Base-by-base conservation (phyloP, 2,797 vertebrate genomes). In the Australoheros facetus region DNA sequence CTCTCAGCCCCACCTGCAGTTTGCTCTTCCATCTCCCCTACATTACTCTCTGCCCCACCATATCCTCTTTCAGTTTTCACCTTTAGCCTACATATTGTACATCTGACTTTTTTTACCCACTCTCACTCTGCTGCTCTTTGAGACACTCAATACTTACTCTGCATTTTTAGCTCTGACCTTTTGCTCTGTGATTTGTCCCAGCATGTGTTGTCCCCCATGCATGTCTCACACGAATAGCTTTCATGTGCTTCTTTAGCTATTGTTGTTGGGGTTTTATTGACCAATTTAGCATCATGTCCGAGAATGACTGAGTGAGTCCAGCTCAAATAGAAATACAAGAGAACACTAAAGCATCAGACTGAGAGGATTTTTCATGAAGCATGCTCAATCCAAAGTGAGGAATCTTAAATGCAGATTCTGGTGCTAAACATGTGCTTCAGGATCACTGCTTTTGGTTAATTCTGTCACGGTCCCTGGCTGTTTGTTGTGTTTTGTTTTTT, bases 11-110 rank as follows among this genome's bases (percentile, higher is more conserved):
- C 81, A 60, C 83, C 77, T 56, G 2, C 71, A 75, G 80, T 28
- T 59, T n/a, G 37, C 79, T 66, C 75, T 75, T 88, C 79, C 79
- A 85, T 86, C 87, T 87, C 79, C 88, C 71, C 81, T 45, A 89
- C 77, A 88, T 88, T 60, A 21, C 81, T 71, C 73, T 77, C 77
- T 10, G 17, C 78, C 42, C 42, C 54, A 10, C 48, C 62, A 55
- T 75, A 51, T 32, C 26, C 58, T 54, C 56, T 55, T 3, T 62
- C 28, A 4, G 19, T 84, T 23, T 56, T 56, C 34, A 14, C 70
- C 59, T 79, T 70, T 51, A 83, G 64, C 70, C 75, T 64, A 71
- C 39, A 75, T 90, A 69, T 78, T 56, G 73, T 51, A 51, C 17
- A 51, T 69, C 26, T 2, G 64, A 26, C 26, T 51, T 51, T 17